Percentiles rank a stretch among this genome's conserved stretches.
These are phyloP conservation scores for Xerus inauris DNA, from an alignment of 2,113 vertebrate genomes.

Conservation along the genomic window DNA sequence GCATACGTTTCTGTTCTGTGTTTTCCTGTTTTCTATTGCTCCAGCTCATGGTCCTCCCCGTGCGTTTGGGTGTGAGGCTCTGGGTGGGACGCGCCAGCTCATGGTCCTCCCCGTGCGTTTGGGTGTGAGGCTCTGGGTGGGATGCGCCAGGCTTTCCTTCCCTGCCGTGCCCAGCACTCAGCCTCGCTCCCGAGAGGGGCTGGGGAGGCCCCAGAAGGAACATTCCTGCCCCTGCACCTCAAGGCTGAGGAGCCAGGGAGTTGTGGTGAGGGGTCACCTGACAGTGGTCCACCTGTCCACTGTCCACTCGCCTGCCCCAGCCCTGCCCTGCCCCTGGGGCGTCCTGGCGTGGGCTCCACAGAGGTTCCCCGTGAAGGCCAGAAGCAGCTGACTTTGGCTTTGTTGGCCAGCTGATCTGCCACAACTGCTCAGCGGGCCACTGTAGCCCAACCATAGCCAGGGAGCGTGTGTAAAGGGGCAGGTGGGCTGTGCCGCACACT, in stretches of 20 bases:
- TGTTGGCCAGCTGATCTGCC: neutral
- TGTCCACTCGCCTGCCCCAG: too few relatives aligned
- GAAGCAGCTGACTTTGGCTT: neutral
- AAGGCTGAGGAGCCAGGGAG: neutral
- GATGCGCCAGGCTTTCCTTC: too few relatives aligned
- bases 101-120: fast-evolving
- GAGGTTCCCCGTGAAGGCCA: neutral
- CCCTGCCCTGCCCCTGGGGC: neutral
- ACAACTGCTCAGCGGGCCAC: neutral
- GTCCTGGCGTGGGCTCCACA: neutral
- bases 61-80: fast-evolving
- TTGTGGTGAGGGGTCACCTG: neutral
- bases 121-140: fast-evolving
- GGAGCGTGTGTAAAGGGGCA: too few relatives aligned
- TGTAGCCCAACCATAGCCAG: too few relatives aligned
- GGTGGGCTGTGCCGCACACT: neutral
- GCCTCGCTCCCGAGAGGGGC: neutral
- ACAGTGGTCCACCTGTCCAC: too few relatives aligned
- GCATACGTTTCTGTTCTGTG: too few relatives aligned
- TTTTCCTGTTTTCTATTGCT: fast-evolving
- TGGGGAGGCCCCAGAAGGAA: neutral
- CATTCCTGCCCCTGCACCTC: neutral
- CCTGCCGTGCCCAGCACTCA: neutral
- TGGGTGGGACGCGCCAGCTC: neutral
- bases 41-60: fast-evolving